A percentile compares a stretch with the other conserved stretches of the same genome.
These are phyloP conservation scores for Hylaeus anthracinus DNA, from an alignment of 1,140 invertebrate species.

Conservation along the genomic window DNA sequence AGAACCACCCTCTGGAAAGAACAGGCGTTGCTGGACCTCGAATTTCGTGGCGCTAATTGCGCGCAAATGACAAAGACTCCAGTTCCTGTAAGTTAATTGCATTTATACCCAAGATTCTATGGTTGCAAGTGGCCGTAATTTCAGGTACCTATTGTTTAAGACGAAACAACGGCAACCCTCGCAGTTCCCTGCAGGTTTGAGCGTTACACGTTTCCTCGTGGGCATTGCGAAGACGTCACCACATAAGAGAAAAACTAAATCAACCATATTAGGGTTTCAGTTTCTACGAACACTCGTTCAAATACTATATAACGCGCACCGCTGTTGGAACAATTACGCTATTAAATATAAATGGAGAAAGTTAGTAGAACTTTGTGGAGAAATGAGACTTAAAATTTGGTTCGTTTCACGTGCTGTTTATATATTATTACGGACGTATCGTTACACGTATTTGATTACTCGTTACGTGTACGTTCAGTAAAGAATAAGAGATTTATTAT, in stretches of 20 bases:
- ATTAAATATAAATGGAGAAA: not conserved
- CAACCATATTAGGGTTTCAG: slow-evolving; percentile 9
- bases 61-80: slow-evolving; percentile 50
- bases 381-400: too few species aligned
- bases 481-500: too few species aligned
- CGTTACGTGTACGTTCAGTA: too few species aligned
- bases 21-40: slow-evolving; percentile 35
- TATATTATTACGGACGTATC: too few species aligned
- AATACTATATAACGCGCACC: slow-evolving; percentile 16
- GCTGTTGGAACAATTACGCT: not conserved
- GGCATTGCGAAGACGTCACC: not conserved
- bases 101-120: slow-evolving; percentile 44
- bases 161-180: slow-evolving; percentile 29
- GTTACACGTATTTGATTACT: too few species aligned
- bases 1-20: slow-evolving; percentile 9
- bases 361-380: too few species aligned
- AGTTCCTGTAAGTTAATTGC: slow-evolving; percentile 51
- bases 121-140: slow-evolving; percentile 38
- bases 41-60: slow-evolving; percentile 39
- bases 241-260: slow-evolving; percentile 5
- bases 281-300: not conserved
- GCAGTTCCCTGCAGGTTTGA: not conserved
- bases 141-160: slow-evolving; percentile 41
- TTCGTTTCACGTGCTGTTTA: too few species aligned
- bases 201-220: not conserved